Percentiles rank a stretch among this genome's conserved stretches.
These are phyloP conservation scores for Hippolais icterina DNA, from an alignment of 2,113 vertebrate genomes.

Conservation along the genomic window DNA sequence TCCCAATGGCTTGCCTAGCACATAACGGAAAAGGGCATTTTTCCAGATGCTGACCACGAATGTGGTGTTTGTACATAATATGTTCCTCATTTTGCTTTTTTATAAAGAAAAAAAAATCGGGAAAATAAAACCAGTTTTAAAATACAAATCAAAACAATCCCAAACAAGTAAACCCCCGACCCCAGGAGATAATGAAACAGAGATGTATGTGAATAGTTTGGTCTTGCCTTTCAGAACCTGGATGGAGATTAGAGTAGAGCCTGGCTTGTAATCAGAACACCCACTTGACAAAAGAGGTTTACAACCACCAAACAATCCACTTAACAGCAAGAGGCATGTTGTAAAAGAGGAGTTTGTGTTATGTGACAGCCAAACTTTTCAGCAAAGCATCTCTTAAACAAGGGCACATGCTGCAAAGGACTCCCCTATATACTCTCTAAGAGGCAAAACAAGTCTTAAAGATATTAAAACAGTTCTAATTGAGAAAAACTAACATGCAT, in stretches of 20 bases:
- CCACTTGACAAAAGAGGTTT: background rate
- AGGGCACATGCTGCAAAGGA: background rate
- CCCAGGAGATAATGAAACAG: background rate
- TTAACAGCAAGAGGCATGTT: conserved; percentile 4
- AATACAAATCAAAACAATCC: background rate
- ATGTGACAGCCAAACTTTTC: background rate
- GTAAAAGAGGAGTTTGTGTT: background rate
- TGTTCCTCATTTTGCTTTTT: background rate
- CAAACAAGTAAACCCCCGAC: background rate
- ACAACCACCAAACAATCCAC: conserved; percentile 9
- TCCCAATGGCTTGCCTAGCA: background rate
- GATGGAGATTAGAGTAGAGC: background rate
- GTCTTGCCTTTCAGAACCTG: background rate
- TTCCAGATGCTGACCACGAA: conserved; percentile 19
- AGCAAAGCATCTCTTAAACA: background rate
- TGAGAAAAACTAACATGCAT: background rate
- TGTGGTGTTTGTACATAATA: background rate
- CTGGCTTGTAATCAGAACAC: conserved; percentile 19
- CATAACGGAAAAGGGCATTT: background rate
- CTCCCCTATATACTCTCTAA: background rate
- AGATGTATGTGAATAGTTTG: background rate
- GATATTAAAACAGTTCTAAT: background rate
- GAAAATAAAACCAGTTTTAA: background rate
- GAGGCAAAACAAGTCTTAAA: background rate
- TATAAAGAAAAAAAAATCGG: background rate